Conservation (phyloP, 2,797 vertebrate species). For the Bovichtus diacanthus region DNA sequence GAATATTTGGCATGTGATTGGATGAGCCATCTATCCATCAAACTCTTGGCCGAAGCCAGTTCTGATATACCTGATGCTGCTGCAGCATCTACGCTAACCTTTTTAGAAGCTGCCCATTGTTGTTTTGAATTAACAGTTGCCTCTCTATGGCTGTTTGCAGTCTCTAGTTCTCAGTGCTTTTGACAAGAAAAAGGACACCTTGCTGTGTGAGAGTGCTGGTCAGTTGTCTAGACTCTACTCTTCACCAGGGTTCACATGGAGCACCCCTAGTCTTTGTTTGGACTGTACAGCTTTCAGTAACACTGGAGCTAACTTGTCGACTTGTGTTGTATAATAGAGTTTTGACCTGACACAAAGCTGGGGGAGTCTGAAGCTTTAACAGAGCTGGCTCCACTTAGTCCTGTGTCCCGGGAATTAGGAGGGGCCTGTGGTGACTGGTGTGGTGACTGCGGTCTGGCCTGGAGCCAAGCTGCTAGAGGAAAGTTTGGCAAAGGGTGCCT, state of each 20-base stretch:
- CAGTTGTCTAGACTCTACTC: constrained; percentile 2
- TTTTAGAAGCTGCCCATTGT: neutral
- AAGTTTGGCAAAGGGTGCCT: constrained; percentile 36
- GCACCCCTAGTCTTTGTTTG: neutral
- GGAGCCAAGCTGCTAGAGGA: constrained; percentile 14
- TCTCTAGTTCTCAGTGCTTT: constrained; percentile 4
- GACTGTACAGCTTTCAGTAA: neutral
- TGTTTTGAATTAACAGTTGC: neutral
- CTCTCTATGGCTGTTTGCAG: neutral
- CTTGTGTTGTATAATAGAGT: constrained; percentile 25
- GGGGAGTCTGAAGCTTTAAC: constrained; percentile 44
- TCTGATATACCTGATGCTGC: too few species aligned
- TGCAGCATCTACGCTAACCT: neutral
- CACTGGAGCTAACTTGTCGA: neutral
- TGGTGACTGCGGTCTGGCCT: constrained; percentile 49
- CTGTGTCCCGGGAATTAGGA: neutral
- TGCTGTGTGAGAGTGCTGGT: neutral
- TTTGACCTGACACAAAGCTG: constrained; percentile 41
- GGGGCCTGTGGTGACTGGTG: constrained; percentile 41
- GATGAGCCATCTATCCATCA: too few species aligned
- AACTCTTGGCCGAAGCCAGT: too few species aligned
- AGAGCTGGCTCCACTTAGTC: constrained; percentile 63
- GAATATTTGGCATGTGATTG: too few species aligned
- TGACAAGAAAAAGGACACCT: neutral
- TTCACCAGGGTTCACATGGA: neutral